Percentiles rank a stretch among this genome's conserved stretches.
phyloP scores from a whole-genome alignment of 2,797 vertebrate species.

The Xyrichtys novacula region DNA sequence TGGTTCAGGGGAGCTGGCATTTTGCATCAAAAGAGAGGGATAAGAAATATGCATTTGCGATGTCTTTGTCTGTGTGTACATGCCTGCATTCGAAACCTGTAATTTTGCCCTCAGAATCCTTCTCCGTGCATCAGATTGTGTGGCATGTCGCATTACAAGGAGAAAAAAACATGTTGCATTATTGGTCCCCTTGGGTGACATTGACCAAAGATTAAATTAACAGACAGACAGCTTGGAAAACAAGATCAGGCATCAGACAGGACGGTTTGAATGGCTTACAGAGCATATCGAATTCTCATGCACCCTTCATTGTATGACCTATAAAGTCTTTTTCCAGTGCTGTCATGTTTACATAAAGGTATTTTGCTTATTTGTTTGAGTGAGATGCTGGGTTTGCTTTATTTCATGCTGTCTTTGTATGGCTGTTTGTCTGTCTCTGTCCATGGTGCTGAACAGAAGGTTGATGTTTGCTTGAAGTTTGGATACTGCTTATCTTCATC shows the following conservation, averaged over 20 bases:
- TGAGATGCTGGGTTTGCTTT: neutral
- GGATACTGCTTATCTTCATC: neutral
- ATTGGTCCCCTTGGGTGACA: conserved; percentile 74
- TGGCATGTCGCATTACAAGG: conserved; percentile 42
- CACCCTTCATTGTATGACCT: conserved; percentile 60
- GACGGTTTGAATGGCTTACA: conserved; percentile 47
- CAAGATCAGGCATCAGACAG: conserved; percentile 59
- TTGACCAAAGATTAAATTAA: conserved; percentile 76
- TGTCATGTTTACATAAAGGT: conserved; percentile 31
- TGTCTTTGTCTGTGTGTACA: neutral
- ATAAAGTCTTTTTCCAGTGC: conserved; percentile 38
- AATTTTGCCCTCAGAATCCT: conserved; percentile 63
- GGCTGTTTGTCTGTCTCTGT: conserved; percentile 47
- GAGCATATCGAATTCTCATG: conserved; percentile 44
- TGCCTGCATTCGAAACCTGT: conserved; percentile 40
- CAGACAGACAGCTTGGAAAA: conserved; percentile 64
- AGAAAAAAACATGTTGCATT: conserved; percentile 54
- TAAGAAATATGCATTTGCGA: conserved; percentile 18
- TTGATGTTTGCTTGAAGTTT: conserved; percentile 5
- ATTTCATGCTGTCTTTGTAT: neutral
- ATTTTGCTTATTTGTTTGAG: conserved; percentile 17
- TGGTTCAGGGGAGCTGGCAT: conserved; percentile 74
- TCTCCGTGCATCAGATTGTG: conserved; percentile 39
- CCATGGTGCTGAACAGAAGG: conserved; percentile 64
- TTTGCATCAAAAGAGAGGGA: conserved; percentile 66